phyloP scores from a whole-genome alignment of 2,113 vertebrate species.

The Mungos mungo region DNA sequence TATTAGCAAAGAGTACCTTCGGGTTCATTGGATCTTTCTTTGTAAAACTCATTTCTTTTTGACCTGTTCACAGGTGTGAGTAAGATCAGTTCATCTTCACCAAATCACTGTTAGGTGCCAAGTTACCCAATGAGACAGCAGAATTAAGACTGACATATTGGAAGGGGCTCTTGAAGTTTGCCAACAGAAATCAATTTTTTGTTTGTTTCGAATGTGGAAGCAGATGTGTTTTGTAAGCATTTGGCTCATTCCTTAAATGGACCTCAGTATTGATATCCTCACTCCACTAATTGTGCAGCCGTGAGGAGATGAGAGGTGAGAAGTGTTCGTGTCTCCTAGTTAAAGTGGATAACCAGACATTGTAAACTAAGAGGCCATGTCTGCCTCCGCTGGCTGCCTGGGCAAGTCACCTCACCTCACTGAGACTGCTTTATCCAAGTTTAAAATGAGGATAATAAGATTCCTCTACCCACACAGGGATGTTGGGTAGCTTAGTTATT shows the following conservation, averaged over 20 bases:
- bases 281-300: not conserved
- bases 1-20: slow-evolving; percentile 2
- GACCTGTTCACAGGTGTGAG: not conserved
- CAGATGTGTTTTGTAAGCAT: not conserved
- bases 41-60: not conserved
- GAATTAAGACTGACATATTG: not conserved
- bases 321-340: not conserved
- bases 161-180: not conserved
- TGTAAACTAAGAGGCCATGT: not conserved
- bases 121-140: not conserved
- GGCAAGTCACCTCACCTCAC: not conserved
- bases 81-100: not conserved
- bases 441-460: slow-evolving; percentile 60
- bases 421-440: slow-evolving; percentile 28
- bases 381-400: not conserved
- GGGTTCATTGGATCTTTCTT: not conserved
- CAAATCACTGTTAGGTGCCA: not conserved
- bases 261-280: not conserved
- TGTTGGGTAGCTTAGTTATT: slow-evolving; percentile 56
- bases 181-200: not conserved
- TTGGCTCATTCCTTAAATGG: not conserved
- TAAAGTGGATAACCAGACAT: not conserved
- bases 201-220: not conserved
- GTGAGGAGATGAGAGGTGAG: not conserved
- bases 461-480: slow-evolving; percentile 52